Base-by-base conservation (phyloP, 1,140 invertebrate species). In the Pachyrhynchus sulphureomaculatus region DNA sequence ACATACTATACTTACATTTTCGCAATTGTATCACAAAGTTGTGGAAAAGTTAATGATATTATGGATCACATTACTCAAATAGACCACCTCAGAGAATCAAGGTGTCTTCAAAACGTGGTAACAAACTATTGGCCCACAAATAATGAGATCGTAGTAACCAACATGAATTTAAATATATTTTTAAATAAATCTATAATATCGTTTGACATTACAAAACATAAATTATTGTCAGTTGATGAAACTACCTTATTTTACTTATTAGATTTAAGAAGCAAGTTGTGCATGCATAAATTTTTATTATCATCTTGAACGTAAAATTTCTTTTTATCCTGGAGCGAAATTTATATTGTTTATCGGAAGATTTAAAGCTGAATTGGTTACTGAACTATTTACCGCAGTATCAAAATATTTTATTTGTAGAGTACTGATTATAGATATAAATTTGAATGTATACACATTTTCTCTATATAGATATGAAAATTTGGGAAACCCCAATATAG, bases 401-500 rank as follows among this genome's bases (percentile, higher is more conserved):
- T 26, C 47, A 8, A 13, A 32, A 9, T 6, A 49, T 20, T 49
- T 24, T 49, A 34, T 49, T 10, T 29, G 32, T 18, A 26, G 20
- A 34, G 24, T 49, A 20, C 18, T 33, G 5, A 29, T 49, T 17
- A 23, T 49, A 15, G 44, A 47, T 17, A n/a, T 10, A 21, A 6
- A 49, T 15, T 9, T 32, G 26, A 21, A 49, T 13, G 23, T 49
- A 9, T 49, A 17, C 15, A 49, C 24, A 1, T 49, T 13, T 32
- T 8, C 5, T 9, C 47, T 24, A 32, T 49, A 49, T 34, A 29
- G 12, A 12, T 49, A 49, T 34, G 47, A 49, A 32, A 49, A 32
- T 21, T 4, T 49, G 8, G 8, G n/a, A 10, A 32, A 34, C 4
- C 47, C 47, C 1, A 9, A 49, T 32, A 49, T 8, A 1, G n/a